Evolutionary conservation across 1,140 invertebrate species (phyloP).

Genomic region (Drosophila willistoni): DNA sequence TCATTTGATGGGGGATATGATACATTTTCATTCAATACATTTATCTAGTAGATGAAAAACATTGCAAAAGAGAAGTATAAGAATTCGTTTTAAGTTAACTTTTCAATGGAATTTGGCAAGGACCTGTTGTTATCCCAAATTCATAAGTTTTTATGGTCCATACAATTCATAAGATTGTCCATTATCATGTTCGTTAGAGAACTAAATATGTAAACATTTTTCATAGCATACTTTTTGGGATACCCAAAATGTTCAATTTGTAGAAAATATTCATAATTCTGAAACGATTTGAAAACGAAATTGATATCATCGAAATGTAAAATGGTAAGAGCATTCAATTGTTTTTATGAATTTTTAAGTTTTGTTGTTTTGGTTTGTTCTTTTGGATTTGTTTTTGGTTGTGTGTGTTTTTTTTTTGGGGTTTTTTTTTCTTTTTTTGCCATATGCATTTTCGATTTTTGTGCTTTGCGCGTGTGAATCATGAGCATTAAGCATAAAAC

Average conservation of each 20-base stretch:
- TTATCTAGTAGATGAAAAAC: too few relatives aligned
- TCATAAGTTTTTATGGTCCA: too few relatives aligned
- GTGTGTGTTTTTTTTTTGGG: conserved; percentile 7
- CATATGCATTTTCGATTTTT: conserved; percentile 63
- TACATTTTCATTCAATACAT: neutral
- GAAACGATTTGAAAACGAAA: neutral
- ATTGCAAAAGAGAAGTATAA: too few relatives aligned
- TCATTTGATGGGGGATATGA: conserved; percentile 26
- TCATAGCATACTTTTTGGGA: conserved; percentile 10
- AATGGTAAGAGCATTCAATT: conserved; percentile 19
- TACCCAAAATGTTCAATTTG: neutral
- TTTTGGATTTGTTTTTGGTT: neutral
- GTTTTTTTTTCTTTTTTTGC: conserved; percentile 27
- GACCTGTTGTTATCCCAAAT: too few relatives aligned
- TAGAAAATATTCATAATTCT: neutral
- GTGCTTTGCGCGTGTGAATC: conserved; percentile 68
- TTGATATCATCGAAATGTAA: too few relatives aligned
- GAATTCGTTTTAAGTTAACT: too few relatives aligned
- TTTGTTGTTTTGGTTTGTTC: neutral
- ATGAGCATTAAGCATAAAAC: conserved; percentile 81
- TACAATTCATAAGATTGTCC: too few relatives aligned
- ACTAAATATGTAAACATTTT: neutral
- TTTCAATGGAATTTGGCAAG: too few relatives aligned
- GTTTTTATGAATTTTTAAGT: neutral
- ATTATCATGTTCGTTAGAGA: neutral